Base-by-base conservation (phyloP, 2,113 vertebrate species). In the Eubucco bourcierii region DNA sequence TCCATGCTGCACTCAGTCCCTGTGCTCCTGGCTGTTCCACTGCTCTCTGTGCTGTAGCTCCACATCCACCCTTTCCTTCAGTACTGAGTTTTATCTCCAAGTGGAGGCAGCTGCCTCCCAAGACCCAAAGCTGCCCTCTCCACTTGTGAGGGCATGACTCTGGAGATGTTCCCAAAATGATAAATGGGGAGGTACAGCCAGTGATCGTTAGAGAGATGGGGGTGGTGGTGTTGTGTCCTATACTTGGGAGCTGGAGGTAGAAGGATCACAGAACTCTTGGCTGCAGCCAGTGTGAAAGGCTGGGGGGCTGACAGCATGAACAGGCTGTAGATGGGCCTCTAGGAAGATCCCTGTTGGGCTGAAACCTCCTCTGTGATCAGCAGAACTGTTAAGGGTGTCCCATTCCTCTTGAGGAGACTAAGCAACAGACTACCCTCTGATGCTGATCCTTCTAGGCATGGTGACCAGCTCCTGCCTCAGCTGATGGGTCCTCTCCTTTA, bases 291-390 rank as follows among this genome's bases (percentile, higher is more conserved):
- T 25, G 23, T 34, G 3, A 41, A 78, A 84, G 2, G 0, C 12
- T 1, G 5, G 15, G 6, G 2, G 20, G 23, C 21, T 71, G 58
- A 8, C 13, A 59, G n/a, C 14, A 27, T 8, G 16, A 21, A 3
- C 0, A 1, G 15, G 15, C 3, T 15, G 23, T 4, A 50, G 59
- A 19, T 28, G 21, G 3, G 33, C 2, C 7, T 4, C 6, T 4
- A 2, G 11, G 50, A 61, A 41, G 3, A 9, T 28, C 15, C 2
- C 21, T 15, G 2, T 12, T 76, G 17, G 73, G 27, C 27, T 84
- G 55, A 68, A 79, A 19, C 11, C 7, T 63, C 13, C 11, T 39
- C 47, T 52, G 7, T 50, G 25, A 25, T 71, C 41, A 86, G 23
- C 23, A 52, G 23, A 24, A 52, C 23, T 25, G 50, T 25, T 52